Evolutionary conservation across 30 jellyfish, hydroid and myxozoan species (phyloP).

Genomic region (Aurelia aurita): DNA sequence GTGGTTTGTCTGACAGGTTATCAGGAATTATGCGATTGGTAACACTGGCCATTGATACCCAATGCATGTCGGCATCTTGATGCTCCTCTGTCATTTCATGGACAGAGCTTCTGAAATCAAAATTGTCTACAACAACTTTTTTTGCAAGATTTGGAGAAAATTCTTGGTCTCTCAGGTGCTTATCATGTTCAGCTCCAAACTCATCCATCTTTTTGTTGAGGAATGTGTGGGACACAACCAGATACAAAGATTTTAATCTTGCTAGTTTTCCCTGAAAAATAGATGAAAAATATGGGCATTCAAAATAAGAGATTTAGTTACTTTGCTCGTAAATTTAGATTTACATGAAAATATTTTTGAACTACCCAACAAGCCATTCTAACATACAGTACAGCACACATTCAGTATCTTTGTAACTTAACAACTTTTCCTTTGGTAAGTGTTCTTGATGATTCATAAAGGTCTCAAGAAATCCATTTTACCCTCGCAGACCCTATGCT

Average conservation of each 20-base stretch:
- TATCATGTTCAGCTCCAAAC: not conserved
- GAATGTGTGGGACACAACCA: constrained; percentile 4
- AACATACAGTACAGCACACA: too few relatives aligned
- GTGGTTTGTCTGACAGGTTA: constrained; percentile 2
- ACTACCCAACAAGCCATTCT: too few relatives aligned
- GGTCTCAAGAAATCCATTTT: not conserved
- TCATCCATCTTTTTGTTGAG: constrained; percentile 8
- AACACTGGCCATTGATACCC: constrained; percentile 3
- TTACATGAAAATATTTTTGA: too few relatives aligned
- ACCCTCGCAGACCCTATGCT: not conserved
- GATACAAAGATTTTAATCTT: not conserved
- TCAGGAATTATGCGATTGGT: not conserved
- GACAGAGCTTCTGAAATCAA: not conserved
- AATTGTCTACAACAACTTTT: not conserved
- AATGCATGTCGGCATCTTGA: constrained; percentile 3
- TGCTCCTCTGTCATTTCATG: constrained; percentile 8
- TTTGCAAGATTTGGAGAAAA: not conserved
- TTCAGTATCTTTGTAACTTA: not conserved
- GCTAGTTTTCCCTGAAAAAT: constrained; percentile 1
- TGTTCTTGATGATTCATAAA: not conserved
- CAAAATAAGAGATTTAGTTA: not conserved
- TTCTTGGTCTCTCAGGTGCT: constrained; percentile 7
- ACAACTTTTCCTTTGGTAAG: not conserved
- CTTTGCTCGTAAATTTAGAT: not conserved
- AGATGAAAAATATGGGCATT: not conserved